phyloP scores from a whole-genome alignment of 2,888 invertebrate genomes.

The Acanthacorydalis orientalis region DNA sequence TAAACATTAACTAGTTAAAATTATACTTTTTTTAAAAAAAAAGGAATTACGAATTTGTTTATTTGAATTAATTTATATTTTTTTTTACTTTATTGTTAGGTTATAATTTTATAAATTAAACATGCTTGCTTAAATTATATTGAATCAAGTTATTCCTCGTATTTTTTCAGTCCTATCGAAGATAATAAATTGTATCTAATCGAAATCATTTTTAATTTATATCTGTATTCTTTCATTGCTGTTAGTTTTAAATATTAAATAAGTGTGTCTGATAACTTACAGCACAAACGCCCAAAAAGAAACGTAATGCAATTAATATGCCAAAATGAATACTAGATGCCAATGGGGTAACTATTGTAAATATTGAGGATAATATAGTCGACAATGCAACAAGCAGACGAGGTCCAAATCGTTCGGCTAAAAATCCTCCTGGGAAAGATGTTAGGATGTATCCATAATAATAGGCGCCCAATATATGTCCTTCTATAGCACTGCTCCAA shows the following conservation, averaged over 20 bases:
- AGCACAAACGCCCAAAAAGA: conserved; percentile 42
- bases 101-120: too few species aligned
- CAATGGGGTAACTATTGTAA: conserved; percentile 42
- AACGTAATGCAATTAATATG: conserved; percentile 36
- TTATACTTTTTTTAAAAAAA: too few species aligned
- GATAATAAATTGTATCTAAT: too few species aligned
- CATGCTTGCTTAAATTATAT: too few species aligned
- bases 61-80: not conserved
- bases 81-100: too few species aligned
- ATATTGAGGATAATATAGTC: conserved; percentile 30
- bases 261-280: conserved; percentile 26
- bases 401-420: conserved; percentile 47
- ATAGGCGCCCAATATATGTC: conserved; percentile 44
- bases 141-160: too few species aligned
- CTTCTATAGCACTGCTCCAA: conserved; percentile 45
- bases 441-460: conserved; percentile 54
- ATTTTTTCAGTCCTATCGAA: too few species aligned
- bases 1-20: too few species aligned
- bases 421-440: conserved; percentile 43
- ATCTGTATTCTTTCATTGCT: too few species aligned
- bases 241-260: not conserved
- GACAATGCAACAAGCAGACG: conserved; percentile 38
- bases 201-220: too few species aligned
- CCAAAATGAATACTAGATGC: conserved; percentile 38
- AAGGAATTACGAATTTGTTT: not conserved